Evolutionary conservation across 2,113 vertebrate species (phyloP).

Genomic region (Orycteropus afer): DNA sequence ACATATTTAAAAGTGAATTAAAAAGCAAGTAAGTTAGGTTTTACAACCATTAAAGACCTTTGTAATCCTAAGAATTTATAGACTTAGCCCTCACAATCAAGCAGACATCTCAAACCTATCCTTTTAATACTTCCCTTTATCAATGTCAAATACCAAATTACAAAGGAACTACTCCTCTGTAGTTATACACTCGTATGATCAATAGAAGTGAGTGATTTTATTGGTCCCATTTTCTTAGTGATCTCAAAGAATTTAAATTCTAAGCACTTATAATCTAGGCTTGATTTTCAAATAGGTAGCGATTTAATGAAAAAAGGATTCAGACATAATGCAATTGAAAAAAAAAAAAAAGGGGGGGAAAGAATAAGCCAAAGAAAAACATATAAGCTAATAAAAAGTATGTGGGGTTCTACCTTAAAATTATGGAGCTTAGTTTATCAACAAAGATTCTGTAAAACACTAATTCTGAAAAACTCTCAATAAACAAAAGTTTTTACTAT

Average conservation of each 20-base stretch:
- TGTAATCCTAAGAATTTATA: not conserved
- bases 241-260: not conserved
- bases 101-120: not conserved
- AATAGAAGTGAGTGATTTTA: not conserved
- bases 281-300: not conserved
- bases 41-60: not conserved
- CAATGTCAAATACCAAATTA: not conserved
- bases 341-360: no score
- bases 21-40: not conserved
- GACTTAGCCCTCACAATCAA: not conserved
- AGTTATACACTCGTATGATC: not conserved
- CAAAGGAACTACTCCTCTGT: not conserved
- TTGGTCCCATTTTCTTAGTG: not conserved
- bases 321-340: not conserved
- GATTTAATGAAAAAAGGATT: not conserved
- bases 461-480: not conserved
- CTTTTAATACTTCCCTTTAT: not conserved
- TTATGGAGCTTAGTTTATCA: not conserved
- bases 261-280: not conserved
- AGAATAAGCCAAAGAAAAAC: not conserved
- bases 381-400: not conserved
- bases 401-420: not conserved
- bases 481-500: not conserved
- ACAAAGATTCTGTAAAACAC: not conserved
- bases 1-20: not conserved